Conservation (phyloP, 2,113 vertebrate species). For the Scortum barcoo region DNA sequence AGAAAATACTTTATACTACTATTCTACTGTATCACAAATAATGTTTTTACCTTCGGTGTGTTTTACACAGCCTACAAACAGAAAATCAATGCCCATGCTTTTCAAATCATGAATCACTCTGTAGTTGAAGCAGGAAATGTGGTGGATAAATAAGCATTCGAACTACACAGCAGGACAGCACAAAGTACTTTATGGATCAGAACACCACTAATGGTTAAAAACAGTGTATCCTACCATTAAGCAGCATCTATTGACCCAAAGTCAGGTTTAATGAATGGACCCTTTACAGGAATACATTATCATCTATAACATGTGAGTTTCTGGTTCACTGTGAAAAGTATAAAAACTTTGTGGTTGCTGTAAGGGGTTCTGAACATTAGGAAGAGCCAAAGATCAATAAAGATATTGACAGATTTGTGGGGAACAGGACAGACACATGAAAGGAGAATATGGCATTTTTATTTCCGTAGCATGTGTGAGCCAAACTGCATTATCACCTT, state of each 20-base stretch:
- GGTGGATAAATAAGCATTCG: not conserved
- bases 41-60: not conserved
- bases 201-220: not conserved
- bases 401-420: slow-evolving; percentile 1
- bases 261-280: slow-evolving; percentile 2
- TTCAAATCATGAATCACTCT: slow-evolving; percentile 20
- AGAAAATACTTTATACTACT: slow-evolving; percentile 1
- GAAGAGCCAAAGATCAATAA: slow-evolving; percentile 12
- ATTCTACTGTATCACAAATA: not conserved
- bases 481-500: slow-evolving; percentile 7
- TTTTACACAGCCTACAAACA: slow-evolving; percentile 19
- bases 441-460: not conserved
- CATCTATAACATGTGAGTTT: not conserved
- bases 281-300: slow-evolving; percentile 10
- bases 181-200: not conserved
- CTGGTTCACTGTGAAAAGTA: not conserved
- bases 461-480: slow-evolving; percentile 3
- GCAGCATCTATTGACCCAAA: not conserved
- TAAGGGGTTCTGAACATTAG: slow-evolving; percentile 7
- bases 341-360: not conserved
- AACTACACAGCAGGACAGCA: not conserved
- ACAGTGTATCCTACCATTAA: not conserved
- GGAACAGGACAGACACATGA: not conserved
- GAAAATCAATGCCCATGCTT: slow-evolving; percentile 35
- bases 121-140: not conserved